phyloP scores from a whole-genome alignment of 2,113 vertebrate genomes.

The Agelaius phoeniceus region DNA sequence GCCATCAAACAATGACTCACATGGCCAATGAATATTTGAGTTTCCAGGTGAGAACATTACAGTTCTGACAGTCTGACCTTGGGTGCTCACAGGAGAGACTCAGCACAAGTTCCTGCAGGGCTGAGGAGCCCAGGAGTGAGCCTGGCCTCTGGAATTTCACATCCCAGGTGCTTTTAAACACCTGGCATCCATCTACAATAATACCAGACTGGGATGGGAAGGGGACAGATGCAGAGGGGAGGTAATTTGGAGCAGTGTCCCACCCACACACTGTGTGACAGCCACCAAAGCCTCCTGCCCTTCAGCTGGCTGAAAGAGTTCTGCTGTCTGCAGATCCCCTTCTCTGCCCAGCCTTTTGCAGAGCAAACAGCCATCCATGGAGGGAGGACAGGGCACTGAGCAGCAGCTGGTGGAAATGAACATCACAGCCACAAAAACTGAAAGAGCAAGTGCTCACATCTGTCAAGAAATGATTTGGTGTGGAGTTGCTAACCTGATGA shows the following conservation, averaged over 20 bases:
- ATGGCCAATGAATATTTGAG: neutral
- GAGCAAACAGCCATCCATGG: neutral
- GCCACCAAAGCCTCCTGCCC: neutral
- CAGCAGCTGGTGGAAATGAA: neutral
- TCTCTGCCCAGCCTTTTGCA: neutral
- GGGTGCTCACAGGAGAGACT: neutral
- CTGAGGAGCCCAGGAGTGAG: neutral
- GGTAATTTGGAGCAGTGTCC: neutral
- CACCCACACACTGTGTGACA: neutral
- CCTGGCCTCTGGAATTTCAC: neutral
- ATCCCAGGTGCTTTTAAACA: neutral
- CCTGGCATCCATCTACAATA: neutral
- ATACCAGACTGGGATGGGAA: neutral
- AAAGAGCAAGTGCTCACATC: neutral
- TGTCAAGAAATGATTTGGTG: neutral
- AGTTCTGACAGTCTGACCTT: neutral
- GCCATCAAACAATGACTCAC: neutral
- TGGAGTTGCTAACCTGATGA: neutral
- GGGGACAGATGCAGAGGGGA: neutral
- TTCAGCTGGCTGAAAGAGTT: neutral
- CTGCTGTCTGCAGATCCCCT: neutral
- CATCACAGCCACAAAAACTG: neutral
- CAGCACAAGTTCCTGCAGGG: neutral
- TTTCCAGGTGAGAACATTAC: neutral
- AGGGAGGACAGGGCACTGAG: neutral